These are phyloP conservation scores for Drosophila insularis DNA, from an alignment of 1,140 invertebrate genomes.

Conservation along the genomic window DNA sequence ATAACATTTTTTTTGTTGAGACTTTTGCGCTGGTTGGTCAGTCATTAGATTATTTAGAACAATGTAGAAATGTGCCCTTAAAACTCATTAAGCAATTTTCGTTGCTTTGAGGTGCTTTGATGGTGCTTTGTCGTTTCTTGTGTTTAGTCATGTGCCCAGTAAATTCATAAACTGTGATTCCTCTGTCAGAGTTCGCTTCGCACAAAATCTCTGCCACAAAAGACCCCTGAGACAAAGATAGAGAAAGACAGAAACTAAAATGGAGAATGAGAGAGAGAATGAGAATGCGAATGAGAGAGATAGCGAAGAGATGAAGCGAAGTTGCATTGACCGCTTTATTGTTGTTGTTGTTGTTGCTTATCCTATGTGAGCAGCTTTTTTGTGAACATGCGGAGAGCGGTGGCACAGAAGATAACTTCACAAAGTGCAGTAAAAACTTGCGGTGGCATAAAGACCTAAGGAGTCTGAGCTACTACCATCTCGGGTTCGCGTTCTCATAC, in stretches of 20 bases:
- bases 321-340: constrained; percentile 52
- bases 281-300: neutral
- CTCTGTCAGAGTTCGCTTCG: constrained; percentile 35
- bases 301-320: constrained; percentile 23
- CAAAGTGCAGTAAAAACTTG: constrained; percentile 80
- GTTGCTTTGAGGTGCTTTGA: neutral
- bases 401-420: constrained; percentile 41
- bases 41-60: constrained; percentile 4
- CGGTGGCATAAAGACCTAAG: constrained; percentile 76
- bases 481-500: constrained; percentile 21
- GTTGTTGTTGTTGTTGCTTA: constrained; percentile 59
- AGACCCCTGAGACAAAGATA: constrained; percentile 26
- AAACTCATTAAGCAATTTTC: constrained; percentile 53
- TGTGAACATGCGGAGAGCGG: neutral
- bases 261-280: constrained; percentile 7
- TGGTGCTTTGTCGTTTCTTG: constrained; percentile 23
- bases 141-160: constrained; percentile 64
- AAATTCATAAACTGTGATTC: constrained; percentile 74
- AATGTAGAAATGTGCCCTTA: constrained; percentile 13
- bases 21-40: neutral
- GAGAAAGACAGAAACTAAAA: constrained; percentile 1
- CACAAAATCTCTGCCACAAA: constrained; percentile 55
- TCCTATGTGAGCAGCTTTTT: constrained; percentile 35
- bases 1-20: no score
- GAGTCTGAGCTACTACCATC: constrained; percentile 31